These are phyloP conservation scores for Drosophila koepferae DNA, from an alignment of 2,888 invertebrate species.

Conservation along the genomic window DNA sequence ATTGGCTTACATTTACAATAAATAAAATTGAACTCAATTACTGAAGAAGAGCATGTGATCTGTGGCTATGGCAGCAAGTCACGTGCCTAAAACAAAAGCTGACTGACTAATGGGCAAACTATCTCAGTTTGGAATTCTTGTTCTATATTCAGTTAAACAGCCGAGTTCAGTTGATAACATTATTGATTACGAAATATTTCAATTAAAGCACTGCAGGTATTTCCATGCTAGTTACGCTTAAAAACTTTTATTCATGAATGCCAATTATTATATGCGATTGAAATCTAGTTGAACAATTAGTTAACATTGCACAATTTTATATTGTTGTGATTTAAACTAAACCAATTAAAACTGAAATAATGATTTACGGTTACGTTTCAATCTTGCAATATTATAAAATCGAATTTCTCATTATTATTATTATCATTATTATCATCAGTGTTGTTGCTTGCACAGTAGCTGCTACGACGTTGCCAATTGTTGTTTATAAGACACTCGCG, in stretches of 20 bases:
- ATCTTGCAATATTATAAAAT: constrained; percentile 18
- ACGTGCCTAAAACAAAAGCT: not conserved
- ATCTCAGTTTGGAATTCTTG: not conserved
- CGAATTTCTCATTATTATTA: not conserved
- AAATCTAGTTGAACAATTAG: not conserved
- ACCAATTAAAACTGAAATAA: constrained; percentile 6
- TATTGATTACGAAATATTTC: not conserved
- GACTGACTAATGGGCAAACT: not conserved
- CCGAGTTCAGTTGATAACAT: not conserved
- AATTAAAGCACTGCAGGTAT: not conserved
- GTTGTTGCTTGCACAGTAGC: constrained; percentile 19
- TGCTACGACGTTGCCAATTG: constrained; percentile 18
- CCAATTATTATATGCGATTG: not conserved
- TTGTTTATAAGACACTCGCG: constrained; percentile 29
- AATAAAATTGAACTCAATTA: not conserved
- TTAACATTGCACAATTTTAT: constrained; percentile 7
- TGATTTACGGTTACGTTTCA: constrained; percentile 13
- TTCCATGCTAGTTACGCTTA: not conserved
- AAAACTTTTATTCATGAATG: not conserved
- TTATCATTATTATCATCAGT: not conserved
- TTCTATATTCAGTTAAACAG: not conserved
- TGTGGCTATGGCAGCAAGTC: not conserved
- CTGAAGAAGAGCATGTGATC: not conserved
- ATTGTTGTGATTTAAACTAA: constrained; percentile 4
- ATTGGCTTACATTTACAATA: not conserved